Evolutionary conservation across 2,888 invertebrate genomes (phyloP), one percentile per base, ranked within the genome.

Genomic region (Molanna angustata): DNA sequence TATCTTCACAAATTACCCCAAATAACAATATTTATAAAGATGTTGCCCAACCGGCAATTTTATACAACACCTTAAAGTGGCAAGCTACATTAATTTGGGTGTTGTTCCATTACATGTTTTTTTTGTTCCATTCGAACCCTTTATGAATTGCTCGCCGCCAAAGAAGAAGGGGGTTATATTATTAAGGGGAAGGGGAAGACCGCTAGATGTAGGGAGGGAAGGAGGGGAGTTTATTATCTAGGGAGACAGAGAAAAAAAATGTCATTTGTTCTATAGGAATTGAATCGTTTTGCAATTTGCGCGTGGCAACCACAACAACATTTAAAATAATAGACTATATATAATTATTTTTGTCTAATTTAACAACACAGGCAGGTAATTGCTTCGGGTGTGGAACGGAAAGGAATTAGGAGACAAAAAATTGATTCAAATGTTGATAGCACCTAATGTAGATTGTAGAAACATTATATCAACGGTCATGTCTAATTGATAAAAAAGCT

Each of bases 21-120:
- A 56, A 56, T 56, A 56, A 56, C 21, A 54, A 51, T 53, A 40
- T 53, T 49, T 53, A 53, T 53, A 49, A 49, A 53, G 46, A 44
- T n/a, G 44, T 39, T 49, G 39, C 49, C 40, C 16, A 44, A 44
- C 53, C 49, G 39, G 44, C 49, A 53, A 53, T 53, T 53, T 53
- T 32, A 31, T 31, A 49, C 33, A 49, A 53, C 53, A 49, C 53
- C 53, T 49, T 21, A 33, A 35, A 43, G 52, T 43, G 52, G 44
- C 48, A 41, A 52, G 33, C 43, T 16, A 52, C 52, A 48, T 43
- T 47, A 52, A 52, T 52, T 52, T 48, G 37, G 48, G 35, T 43
- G 42, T 32, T 19, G 27, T 44, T 35, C 37, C 43, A 44, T 50
- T 44, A 50, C 14, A 21, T 21, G 4, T 49, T 43, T 46, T 52